phyloP scores from a whole-genome alignment of 2,888 invertebrate genomes.

The Amiota mariae region DNA sequence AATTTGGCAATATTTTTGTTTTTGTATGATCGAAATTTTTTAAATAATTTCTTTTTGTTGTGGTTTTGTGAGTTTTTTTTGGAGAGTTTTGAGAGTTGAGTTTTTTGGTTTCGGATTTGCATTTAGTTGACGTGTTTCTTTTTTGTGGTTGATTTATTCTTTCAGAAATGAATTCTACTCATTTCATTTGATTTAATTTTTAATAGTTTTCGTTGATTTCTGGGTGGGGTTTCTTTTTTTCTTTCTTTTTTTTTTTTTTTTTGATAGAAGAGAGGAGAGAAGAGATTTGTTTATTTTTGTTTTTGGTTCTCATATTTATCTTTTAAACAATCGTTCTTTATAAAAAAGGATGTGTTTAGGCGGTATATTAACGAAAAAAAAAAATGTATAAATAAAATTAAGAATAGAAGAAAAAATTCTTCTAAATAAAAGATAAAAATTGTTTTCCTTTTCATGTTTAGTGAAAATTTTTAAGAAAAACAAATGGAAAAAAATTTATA shows the following conservation, averaged over 20 bases:
- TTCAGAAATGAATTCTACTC: conserved; percentile 18
- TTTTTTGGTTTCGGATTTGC: neutral
- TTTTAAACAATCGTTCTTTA: conserved; percentile 57
- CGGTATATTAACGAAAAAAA: conserved; percentile 69
- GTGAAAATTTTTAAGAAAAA: conserved; percentile 43
- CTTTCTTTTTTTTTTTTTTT: conserved; percentile 43
- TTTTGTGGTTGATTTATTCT: conserved; percentile 14
- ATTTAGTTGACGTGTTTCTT: neutral
- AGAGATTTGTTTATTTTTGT: conserved; percentile 45
- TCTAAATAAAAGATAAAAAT: conserved; percentile 37
- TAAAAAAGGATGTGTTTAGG: conserved; percentile 74
- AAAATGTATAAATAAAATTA: conserved; percentile 49
- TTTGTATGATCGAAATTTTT: conserved; percentile 50
- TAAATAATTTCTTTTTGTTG: conserved; percentile 32
- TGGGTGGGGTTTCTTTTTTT: conserved; percentile 31
- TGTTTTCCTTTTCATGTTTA: conserved; percentile 48
- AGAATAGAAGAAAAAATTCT: conserved; percentile 16
- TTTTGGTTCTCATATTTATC: conserved; percentile 73
- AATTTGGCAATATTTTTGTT: conserved; percentile 37
- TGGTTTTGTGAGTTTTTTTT: conserved; percentile 24
- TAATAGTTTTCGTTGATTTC: too few species aligned
- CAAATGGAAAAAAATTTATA: too few species aligned
- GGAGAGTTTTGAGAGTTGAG: neutral
- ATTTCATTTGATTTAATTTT: neutral
- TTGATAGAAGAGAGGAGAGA: conserved; percentile 40